A percentile compares a stretch with the other conserved stretches of the same genome.
Conservation (phyloP, 2,888 invertebrate species). For the Phalangium opilio region DNA sequence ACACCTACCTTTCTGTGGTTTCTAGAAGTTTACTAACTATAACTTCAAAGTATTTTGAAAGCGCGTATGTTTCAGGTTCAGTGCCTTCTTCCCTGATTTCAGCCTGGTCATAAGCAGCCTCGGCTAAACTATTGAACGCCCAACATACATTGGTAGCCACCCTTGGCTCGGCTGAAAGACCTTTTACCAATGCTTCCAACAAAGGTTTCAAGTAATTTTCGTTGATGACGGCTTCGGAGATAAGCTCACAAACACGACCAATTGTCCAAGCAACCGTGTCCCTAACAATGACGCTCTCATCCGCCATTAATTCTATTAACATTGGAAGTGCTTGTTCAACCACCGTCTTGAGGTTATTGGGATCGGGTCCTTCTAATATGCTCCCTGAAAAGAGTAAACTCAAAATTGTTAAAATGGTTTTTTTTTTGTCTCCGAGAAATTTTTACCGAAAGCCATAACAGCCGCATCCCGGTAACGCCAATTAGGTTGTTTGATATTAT, state of each 20-base stretch:
- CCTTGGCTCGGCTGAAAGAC: conserved; percentile 79
- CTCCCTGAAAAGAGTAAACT: conserved; percentile 34
- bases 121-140: conserved; percentile 90
- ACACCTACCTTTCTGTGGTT: conserved; percentile 66
- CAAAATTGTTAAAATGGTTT: no score
- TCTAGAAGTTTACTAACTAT: conserved; percentile 81
- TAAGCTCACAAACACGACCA: conserved; percentile 91
- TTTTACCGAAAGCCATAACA: conserved; percentile 85
- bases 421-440: no score
- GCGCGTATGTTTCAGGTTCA: conserved; percentile 74
- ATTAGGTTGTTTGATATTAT: conserved; percentile 79
- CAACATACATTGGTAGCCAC: conserved; percentile 98
- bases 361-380: conserved; percentile 79
- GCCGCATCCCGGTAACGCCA: conserved; percentile 93
- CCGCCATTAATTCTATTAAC: conserved; percentile 85
- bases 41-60: conserved; percentile 83
- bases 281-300: conserved; percentile 78
- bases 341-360: conserved; percentile 68
- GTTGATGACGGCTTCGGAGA: conserved; percentile 85
- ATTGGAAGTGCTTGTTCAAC: conserved; percentile 95
- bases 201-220: conserved; percentile 59
- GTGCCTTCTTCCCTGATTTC: conserved; percentile 36
- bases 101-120: conserved; percentile 79
- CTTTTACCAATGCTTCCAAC: conserved; percentile 41
- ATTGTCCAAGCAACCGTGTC: conserved; percentile 98